Evolutionary conservation across 2,888 invertebrate genomes (phyloP).

Genomic region (Galerucella calmariensis): DNA sequence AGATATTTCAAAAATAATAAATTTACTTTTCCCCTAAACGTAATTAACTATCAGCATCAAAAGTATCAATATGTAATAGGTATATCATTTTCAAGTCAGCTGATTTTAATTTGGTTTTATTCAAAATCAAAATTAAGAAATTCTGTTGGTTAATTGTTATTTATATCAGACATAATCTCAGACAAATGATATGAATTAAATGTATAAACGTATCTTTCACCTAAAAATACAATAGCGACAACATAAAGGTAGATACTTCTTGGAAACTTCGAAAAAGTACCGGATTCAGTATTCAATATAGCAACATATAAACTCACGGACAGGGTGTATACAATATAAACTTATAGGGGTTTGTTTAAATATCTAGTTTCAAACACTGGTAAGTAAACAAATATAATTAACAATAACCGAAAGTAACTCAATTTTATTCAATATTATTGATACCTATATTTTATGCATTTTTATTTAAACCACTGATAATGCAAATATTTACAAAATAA

Average conservation of each 20-base stretch:
- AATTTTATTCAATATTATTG: not conserved
- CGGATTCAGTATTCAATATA: not conserved
- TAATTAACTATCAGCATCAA: too few relatives aligned
- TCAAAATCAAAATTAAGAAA: too few relatives aligned
- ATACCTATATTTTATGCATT: too few relatives aligned
- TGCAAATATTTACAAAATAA: not conserved
- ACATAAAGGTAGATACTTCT: slow-evolving; percentile 19
- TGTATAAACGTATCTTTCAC: not conserved
- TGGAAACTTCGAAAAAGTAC: slow-evolving; percentile 29
- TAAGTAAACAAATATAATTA: not conserved
- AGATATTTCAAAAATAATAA: too few relatives aligned
- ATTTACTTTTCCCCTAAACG: too few relatives aligned
- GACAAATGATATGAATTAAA: not conserved
- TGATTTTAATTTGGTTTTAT: too few relatives aligned
- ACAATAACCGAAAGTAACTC: not conserved
- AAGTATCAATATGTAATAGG: too few relatives aligned
- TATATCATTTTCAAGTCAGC: too few relatives aligned
- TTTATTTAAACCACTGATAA: not conserved
- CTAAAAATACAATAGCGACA: not conserved
- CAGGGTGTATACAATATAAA: not conserved
- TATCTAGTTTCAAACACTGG: not conserved
- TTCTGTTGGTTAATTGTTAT: too few relatives aligned
- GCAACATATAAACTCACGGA: not conserved
- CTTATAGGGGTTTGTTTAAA: not conserved
- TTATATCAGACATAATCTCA: too few relatives aligned